Conservation (phyloP, 2,797 vertebrate species). For the Cossypha heuglini region DNA sequence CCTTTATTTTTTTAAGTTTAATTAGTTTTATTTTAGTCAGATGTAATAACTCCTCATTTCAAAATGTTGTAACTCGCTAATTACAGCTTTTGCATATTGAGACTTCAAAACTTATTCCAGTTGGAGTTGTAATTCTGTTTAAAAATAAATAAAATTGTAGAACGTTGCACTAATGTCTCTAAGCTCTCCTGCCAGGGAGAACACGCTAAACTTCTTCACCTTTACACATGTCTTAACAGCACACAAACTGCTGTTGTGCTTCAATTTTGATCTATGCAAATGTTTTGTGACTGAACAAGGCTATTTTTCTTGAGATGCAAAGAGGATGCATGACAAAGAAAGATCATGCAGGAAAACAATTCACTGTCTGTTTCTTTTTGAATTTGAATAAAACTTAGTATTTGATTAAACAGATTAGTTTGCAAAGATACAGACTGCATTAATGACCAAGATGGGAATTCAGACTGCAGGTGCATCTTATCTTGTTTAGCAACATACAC, state of each 20-base stretch:
- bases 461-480: conserved; percentile 73
- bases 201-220: conserved; percentile 50
- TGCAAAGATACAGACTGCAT: conserved; percentile 79
- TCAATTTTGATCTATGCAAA: conserved; percentile 82
- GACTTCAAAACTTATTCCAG: conserved; percentile 4
- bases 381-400: conserved; percentile 89
- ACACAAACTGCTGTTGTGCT: conserved; percentile 65
- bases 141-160: conserved; percentile 31
- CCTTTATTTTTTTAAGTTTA: background rate
- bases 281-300: conserved; percentile 73
- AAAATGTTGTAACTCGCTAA: conserved; percentile 50
- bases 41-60: conserved; percentile 42
- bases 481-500: conserved; percentile 45
- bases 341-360: conserved; percentile 79
- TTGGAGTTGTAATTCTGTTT: conserved; percentile 20
- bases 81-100: conserved; percentile 24
- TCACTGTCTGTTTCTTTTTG: conserved; percentile 79
- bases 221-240: conserved; percentile 57
- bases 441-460: conserved; percentile 66
- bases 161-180: conserved; percentile 22
- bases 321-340: conserved; percentile 81
- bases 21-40: conserved; percentile 50
- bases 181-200: conserved; percentile 1
- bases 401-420: conserved; percentile 86
- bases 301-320: conserved; percentile 88